Evolutionary conservation across 2,797 vertebrate genomes (phyloP).

Genomic region (Pachyuromys duprasi): DNA sequence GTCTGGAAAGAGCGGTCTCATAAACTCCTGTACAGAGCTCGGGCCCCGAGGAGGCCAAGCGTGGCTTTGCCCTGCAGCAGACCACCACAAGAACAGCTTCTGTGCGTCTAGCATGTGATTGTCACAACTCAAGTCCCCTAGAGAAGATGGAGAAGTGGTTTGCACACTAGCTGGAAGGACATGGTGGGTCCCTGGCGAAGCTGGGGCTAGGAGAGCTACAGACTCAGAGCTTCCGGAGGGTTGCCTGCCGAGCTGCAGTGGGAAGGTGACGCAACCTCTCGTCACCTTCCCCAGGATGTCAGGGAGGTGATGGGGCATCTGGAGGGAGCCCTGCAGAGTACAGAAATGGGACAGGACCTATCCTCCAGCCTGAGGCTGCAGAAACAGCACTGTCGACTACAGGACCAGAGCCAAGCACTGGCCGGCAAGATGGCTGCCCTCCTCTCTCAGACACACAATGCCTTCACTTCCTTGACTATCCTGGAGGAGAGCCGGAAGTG

Average conservation of each 20-base stretch:
- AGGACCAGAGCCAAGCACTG: slow-evolving; percentile 90
- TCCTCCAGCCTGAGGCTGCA: slow-evolving; percentile 90
- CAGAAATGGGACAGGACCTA: slow-evolving; percentile 90
- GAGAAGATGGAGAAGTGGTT: neutral
- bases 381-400: slow-evolving; percentile 91
- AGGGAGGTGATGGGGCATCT: slow-evolving; percentile 93
- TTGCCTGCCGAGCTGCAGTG: rapidly evolving
- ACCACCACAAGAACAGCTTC: no score
- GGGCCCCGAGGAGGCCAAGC: neutral
- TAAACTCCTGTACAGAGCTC: neutral
- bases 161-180: neutral
- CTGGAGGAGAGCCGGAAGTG: slow-evolving; percentile 91
- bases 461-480: slow-evolving; percentile 90
- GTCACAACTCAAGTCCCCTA: neutral
- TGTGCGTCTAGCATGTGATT: rapidly evolving
- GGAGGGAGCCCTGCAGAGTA: slow-evolving; percentile 89
- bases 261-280: neutral
- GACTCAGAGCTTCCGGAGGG: neutral
- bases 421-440: slow-evolving; percentile 93
- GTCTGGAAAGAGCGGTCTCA: neutral
- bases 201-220: neutral
- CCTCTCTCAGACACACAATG: slow-evolving; percentile 87
- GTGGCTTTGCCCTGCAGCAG: neutral
- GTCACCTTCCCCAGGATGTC: slow-evolving; percentile 88
- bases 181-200: neutral